Evolutionary conservation across 2,888 invertebrate species (phyloP).

Genomic region (Thereva nobilitata): DNA sequence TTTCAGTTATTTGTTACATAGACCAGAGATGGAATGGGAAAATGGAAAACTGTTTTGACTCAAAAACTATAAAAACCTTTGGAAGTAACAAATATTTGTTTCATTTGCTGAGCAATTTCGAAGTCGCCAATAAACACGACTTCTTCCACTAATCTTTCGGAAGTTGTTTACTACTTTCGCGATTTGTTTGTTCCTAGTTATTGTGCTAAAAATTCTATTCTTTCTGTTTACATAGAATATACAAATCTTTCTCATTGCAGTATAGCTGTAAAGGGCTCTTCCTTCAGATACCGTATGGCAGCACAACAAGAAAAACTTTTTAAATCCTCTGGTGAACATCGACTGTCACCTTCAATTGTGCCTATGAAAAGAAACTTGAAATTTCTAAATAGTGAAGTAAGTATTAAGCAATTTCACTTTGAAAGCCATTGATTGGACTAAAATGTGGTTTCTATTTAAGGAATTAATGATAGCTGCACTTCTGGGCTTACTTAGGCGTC

Average conservation of each 20-base stretch:
- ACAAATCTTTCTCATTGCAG: slow-evolving; percentile 7
- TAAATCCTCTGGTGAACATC: slow-evolving; percentile 44
- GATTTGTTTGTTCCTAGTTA: too few species aligned
- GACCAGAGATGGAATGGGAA: too few species aligned
- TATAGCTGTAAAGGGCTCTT: slow-evolving; percentile 19
- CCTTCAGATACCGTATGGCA: slow-evolving; percentile 44
- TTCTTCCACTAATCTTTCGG: too few species aligned
- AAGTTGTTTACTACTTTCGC: too few species aligned
- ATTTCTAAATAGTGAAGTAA: slow-evolving; percentile 40
- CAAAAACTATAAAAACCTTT: too few species aligned
- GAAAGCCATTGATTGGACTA: neutral
- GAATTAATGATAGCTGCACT: slow-evolving; percentile 45
- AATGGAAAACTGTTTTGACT: too few species aligned
- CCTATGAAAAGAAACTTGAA: slow-evolving; percentile 42
- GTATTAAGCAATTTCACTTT: neutral
- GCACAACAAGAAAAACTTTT: slow-evolving; percentile 43
- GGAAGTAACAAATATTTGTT: too few species aligned
- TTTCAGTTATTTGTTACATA: too few species aligned
- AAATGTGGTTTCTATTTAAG: slow-evolving; percentile 38
- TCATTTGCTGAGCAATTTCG: too few species aligned
- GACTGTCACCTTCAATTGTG: slow-evolving; percentile 43
- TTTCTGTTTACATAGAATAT: too few species aligned
- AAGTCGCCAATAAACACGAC: too few species aligned
- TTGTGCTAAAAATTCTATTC: too few species aligned
- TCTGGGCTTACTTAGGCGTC: slow-evolving; percentile 48